phyloP scores from a whole-genome alignment of 2,797 vertebrate species.

The Oreonectes daqikongensis region DNA sequence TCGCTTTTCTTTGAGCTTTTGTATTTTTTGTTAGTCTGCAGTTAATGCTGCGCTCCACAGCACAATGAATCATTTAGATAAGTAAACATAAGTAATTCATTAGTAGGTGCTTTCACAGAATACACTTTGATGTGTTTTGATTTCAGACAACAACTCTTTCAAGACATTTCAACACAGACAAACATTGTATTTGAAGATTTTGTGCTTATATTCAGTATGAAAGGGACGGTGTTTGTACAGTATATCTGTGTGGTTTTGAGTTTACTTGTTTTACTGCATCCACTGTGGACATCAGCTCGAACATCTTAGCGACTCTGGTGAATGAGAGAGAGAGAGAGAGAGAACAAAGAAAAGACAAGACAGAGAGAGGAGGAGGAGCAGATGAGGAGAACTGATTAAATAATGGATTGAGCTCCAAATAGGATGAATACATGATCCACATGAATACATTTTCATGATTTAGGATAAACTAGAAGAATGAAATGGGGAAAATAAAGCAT shows the following conservation, averaged over 20 bases:
- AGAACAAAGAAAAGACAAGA: too few relatives aligned
- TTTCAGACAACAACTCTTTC: too few relatives aligned
- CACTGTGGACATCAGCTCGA: background rate
- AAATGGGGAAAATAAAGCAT: background rate
- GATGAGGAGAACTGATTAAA: slow-evolving; percentile 35
- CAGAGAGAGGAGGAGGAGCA: slow-evolving; percentile 1
- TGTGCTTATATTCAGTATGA: background rate
- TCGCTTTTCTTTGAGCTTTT: background rate
- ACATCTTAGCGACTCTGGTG: slow-evolving; percentile 18
- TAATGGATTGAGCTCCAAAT: slow-evolving; percentile 39
- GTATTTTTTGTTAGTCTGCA: background rate
- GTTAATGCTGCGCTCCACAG: background rate
- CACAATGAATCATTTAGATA: slow-evolving; percentile 41
- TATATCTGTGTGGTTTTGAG: slow-evolving; percentile 3
- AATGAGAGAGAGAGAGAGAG: background rate
- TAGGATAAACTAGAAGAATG: background rate
- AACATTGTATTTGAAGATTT: background rate
- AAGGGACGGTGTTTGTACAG: background rate
- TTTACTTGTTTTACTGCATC: slow-evolving; percentile 18
- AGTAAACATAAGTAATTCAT: slow-evolving; percentile 27
- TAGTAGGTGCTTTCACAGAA: slow-evolving; percentile 1
- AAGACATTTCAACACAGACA: background rate
- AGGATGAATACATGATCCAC: slow-evolving; percentile 33
- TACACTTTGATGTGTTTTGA: background rate
- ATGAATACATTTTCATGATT: slow-evolving; percentile 24